Percentiles rank a stretch among this genome's conserved stretches.
These are phyloP conservation scores for Magallana nippona DNA, from an alignment of 2,888 invertebrate genomes.

Conservation along the genomic window DNA sequence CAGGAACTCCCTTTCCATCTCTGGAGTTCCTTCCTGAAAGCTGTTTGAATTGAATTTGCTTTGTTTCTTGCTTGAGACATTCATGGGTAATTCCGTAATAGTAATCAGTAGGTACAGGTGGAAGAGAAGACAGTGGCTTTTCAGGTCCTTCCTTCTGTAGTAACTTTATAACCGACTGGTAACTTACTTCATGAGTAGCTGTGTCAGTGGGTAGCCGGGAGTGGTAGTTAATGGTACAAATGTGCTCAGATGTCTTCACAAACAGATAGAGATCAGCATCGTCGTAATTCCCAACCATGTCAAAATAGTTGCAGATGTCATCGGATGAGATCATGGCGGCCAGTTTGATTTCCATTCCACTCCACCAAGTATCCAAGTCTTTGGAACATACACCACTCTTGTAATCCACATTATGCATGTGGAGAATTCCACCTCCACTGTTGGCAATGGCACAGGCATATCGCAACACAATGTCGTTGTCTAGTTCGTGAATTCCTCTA, in stretches of 20 bases:
- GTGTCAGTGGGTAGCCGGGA: constrained; percentile 71
- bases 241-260: constrained; percentile 71
- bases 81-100: constrained; percentile 61
- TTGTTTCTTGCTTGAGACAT: constrained; percentile 69
- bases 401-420: constrained; percentile 66
- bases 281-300: constrained; percentile 71
- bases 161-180: constrained; percentile 66
- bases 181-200: constrained; percentile 71
- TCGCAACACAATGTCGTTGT: constrained; percentile 64
- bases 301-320: constrained; percentile 72
- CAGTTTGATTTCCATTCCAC: constrained; percentile 70
- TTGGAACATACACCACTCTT: constrained; percentile 60
- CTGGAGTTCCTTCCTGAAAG: constrained; percentile 52
- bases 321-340: constrained; percentile 68
- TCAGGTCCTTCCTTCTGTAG: constrained; percentile 56
- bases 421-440: constrained; percentile 70
- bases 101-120: constrained; percentile 61
- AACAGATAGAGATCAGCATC: constrained; percentile 68
- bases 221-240: constrained; percentile 68
- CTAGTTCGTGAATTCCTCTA: constrained; percentile 59
- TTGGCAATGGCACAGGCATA: constrained; percentile 70
- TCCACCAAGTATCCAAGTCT: constrained; percentile 73
- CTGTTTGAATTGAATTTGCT: constrained; percentile 73
- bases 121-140: constrained; percentile 61
- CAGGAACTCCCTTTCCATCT: constrained; percentile 55